Evolutionary conservation across 2,113 vertebrate species (phyloP).

Genomic region (Cervus canadensis): DNA sequence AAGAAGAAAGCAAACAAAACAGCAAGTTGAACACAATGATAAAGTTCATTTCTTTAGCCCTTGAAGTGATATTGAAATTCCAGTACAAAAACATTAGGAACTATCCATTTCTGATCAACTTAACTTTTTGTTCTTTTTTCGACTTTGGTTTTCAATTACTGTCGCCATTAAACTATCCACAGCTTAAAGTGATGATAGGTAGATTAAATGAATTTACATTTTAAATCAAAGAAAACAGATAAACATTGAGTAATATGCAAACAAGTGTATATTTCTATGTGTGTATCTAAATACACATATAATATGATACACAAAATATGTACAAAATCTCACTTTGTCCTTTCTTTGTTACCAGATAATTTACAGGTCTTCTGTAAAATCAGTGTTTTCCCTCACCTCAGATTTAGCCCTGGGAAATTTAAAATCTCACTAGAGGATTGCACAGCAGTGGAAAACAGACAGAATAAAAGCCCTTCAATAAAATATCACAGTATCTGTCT

Average conservation of each 20-base stretch:
- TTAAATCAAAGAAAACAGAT: not conserved
- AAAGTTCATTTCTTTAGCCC: not conserved
- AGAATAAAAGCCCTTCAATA: not conserved
- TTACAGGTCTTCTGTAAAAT: not conserved
- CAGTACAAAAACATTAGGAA: not conserved
- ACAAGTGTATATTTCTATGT: not conserved
- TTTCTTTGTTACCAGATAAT: not conserved
- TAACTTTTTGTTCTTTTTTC: not conserved
- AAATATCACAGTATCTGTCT: not conserved
- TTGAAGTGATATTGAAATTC: not conserved
- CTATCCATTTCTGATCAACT: not conserved
- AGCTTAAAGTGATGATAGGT: not conserved
- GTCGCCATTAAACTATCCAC: not conserved
- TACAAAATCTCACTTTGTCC: not conserved
- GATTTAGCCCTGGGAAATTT: not conserved
- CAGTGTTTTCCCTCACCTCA: not conserved
- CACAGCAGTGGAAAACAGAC: not conserved
- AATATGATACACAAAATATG: too few species aligned
- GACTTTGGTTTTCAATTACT: not conserved
- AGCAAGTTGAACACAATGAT: not conserved
- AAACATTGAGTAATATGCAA: not conserved
- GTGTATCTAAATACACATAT: not conserved
- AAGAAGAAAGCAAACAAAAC: not conserved
- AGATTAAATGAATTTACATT: not conserved
- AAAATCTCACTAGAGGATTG: not conserved